phyloP scores from a whole-genome alignment of 2,113 vertebrate genomes.

The Lipophrys pholis region DNA sequence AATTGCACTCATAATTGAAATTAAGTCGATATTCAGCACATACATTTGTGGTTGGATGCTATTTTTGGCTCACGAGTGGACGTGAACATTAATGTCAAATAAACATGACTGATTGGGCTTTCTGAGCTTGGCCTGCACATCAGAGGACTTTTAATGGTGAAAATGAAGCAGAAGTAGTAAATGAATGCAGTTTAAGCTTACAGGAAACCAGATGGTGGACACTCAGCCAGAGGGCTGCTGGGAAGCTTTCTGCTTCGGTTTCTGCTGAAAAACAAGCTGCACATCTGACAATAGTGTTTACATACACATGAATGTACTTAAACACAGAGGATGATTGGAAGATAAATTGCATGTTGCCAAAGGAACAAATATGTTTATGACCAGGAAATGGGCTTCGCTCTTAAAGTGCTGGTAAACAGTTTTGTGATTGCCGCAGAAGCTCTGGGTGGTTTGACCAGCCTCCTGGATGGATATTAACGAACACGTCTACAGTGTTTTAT shows the following conservation, averaged over 20 bases:
- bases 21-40: neutral
- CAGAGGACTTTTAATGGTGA: slow-evolving; percentile 22
- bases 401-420: neutral
- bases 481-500: slow-evolving; percentile 3
- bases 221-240: slow-evolving; percentile 5
- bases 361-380: neutral
- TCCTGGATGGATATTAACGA: slow-evolving; percentile 16
- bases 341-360: neutral
- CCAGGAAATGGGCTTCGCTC: neutral
- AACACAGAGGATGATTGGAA: neutral
- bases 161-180: slow-evolving; percentile 55
- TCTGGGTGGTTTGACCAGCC: slow-evolving; percentile 5
- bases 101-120: slow-evolving; percentile 17
- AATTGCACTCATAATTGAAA: neutral
- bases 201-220: slow-evolving; percentile 50
- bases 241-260: slow-evolving; percentile 14
- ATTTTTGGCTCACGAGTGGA: neutral
- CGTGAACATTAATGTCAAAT: slow-evolving; percentile 4
- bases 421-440: slow-evolving; percentile 17
- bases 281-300: slow-evolving; percentile 14
- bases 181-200: slow-evolving; percentile 39
- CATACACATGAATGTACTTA: neutral
- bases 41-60: neutral
- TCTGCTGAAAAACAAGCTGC: neutral
- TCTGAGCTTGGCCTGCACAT: slow-evolving; percentile 6